phyloP scores from a whole-genome alignment of 2,113 vertebrate species.

The Alligator sinensis region DNA sequence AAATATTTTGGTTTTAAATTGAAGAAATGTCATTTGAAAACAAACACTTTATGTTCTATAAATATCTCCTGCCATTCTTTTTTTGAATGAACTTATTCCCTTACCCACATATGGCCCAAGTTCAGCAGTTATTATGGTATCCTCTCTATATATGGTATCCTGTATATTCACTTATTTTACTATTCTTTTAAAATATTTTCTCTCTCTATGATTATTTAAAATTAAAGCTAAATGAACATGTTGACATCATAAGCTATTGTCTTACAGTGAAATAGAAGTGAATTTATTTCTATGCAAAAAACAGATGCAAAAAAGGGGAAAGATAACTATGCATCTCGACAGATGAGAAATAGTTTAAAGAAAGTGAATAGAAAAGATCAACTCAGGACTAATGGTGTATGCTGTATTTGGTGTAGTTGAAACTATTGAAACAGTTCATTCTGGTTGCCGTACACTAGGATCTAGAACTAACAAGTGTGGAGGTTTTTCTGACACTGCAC shows the following conservation, averaged over 20 bases:
- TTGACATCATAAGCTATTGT: not conserved
- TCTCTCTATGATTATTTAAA: too few relatives aligned
- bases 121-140: too few relatives aligned
- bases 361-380: not conserved
- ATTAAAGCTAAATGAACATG: not conserved
- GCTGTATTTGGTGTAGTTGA: constrained; percentile 34
- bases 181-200: too few relatives aligned
- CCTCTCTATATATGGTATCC: too few relatives aligned
- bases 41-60: not conserved
- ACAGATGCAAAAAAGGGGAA: not conserved
- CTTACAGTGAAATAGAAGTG: not conserved
- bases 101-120: too few relatives aligned
- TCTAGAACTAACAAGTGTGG: not conserved
- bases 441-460: not conserved
- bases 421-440: constrained; percentile 44
- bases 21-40: not conserved
- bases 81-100: too few relatives aligned
- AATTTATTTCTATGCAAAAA: not conserved
- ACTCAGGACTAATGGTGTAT: not conserved
- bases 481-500: constrained; percentile 23
- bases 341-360: constrained; percentile 11
- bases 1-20: not conserved
- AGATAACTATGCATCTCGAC: not conserved
- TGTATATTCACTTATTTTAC: too few relatives aligned
- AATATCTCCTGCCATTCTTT: too few relatives aligned